Percentiles rank a stretch among this genome's conserved stretches.
These are phyloP conservation scores for Cyclophora albipunctata DNA, from an alignment of 2,888 invertebrate genomes.

Conservation along the genomic window DNA sequence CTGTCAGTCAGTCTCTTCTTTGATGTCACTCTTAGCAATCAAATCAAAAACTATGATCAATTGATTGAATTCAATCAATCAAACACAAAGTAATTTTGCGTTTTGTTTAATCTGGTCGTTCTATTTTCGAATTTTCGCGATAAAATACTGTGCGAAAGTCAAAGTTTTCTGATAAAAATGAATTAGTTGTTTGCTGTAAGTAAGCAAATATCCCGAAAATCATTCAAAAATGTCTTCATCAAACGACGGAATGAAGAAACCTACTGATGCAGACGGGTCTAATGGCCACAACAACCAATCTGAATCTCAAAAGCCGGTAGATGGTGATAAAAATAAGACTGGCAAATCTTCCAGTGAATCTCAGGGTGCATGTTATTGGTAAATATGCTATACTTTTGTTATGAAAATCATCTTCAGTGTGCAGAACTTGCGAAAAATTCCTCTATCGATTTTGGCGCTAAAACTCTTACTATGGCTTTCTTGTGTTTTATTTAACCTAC, in stretches of 20 bases:
- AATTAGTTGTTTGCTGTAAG: too few species aligned
- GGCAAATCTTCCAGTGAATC: slow-evolving; percentile 48
- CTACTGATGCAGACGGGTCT: slow-evolving; percentile 35
- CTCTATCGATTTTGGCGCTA: slow-evolving; percentile 8
- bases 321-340: slow-evolving; percentile 44
- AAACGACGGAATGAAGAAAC: slow-evolving; percentile 35
- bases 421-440: neutral
- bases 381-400: slow-evolving; percentile 13
- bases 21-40: too few species aligned
- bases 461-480: slow-evolving; percentile 5
- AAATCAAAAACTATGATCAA: too few species aligned
- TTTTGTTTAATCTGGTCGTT: too few species aligned
- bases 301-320: slow-evolving; percentile 58
- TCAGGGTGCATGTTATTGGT: slow-evolving; percentile 64
- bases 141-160: too few species aligned
- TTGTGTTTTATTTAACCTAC: slow-evolving; percentile 1
- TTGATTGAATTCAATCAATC: too few species aligned
- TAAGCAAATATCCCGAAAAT: too few species aligned
- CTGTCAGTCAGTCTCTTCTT: too few species aligned
- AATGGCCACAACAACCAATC: slow-evolving; percentile 37
- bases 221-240: slow-evolving; percentile 29
- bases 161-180: too few species aligned
- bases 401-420: neutral
- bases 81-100: too few species aligned
- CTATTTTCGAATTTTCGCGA: too few species aligned